These are phyloP conservation scores for Cyclina sinensis DNA, from an alignment of 1,140 invertebrate species.

Conservation along the genomic window DNA sequence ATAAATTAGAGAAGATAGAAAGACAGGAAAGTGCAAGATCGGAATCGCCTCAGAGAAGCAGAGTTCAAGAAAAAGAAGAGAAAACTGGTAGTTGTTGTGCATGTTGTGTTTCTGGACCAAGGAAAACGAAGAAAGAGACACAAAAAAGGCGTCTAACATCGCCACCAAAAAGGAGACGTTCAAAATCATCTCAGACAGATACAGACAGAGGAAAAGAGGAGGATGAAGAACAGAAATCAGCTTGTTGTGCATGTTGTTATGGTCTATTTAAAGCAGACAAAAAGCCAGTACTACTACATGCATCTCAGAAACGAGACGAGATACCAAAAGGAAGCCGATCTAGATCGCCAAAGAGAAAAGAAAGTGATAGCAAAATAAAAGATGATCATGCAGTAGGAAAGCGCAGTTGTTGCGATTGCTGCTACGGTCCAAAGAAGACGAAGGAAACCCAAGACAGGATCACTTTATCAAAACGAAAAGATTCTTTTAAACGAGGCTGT, in stretches of 20 bases:
- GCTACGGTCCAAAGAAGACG: neutral
- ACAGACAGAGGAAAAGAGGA: neutral
- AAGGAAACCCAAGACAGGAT: neutral
- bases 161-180: neutral
- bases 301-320: neutral
- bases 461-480: neutral
- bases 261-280: neutral
- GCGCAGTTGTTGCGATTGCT: conserved; percentile 29
- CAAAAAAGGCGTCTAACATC: too few species aligned
- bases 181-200: neutral
- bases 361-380: conserved; percentile 6
- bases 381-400: conserved; percentile 31
- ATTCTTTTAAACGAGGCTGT: neutral
- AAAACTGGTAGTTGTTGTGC: neutral
- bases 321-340: neutral
- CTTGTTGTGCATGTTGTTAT: neutral
- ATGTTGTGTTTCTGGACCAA: neutral
- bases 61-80: neutral
- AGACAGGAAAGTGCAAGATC: neutral
- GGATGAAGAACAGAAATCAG: conserved; percentile 18
- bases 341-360: neutral
- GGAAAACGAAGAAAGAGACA: neutral
- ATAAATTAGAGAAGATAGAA: neutral
- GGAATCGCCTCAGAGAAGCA: neutral
- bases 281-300: neutral